These are phyloP conservation scores for Heliconius erato DNA, from an alignment of 2,888 invertebrate species.

Conservation along the genomic window DNA sequence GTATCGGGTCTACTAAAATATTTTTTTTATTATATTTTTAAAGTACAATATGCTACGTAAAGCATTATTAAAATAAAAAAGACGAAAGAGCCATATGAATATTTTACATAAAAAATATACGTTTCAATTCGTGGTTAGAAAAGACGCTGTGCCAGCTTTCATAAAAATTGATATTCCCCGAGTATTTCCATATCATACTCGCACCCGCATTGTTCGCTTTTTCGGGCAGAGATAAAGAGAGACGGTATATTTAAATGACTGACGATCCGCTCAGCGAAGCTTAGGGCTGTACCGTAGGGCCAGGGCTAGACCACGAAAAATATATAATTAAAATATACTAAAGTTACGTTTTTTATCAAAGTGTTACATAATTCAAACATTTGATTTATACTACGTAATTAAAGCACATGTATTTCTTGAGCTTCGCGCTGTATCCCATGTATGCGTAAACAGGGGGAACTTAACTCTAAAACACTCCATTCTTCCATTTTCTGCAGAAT, in stretches of 20 bases:
- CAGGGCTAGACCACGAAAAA: background rate
- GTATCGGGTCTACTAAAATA: no score
- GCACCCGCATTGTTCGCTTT: slow-evolving; percentile 26
- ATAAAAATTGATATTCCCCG: slow-evolving; percentile 27
- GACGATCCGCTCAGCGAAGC: slow-evolving; percentile 11
- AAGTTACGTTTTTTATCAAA: background rate
- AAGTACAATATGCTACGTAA: no score
- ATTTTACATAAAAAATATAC: slow-evolving; percentile 16
- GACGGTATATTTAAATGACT: slow-evolving; percentile 22
- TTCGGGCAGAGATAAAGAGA: slow-evolving; percentile 21
- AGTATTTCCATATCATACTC: slow-evolving; percentile 25
- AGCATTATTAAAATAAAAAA: no score
- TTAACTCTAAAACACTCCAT: no score
- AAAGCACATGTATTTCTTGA: no score
- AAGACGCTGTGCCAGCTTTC: slow-evolving; percentile 20
- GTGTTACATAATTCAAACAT: background rate
- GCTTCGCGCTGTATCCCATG: no score
- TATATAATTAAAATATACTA: background rate
- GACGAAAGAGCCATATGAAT: background rate
- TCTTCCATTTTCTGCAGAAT: no score
- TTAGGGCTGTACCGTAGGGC: background rate
- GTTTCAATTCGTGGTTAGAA: slow-evolving; percentile 9
- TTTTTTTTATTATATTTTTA: no score
- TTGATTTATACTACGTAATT: background rate
- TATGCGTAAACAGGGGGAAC: no score